phyloP scores from a whole-genome alignment of 2,797 vertebrate genomes.

The Halcyon smyrnensis region DNA sequence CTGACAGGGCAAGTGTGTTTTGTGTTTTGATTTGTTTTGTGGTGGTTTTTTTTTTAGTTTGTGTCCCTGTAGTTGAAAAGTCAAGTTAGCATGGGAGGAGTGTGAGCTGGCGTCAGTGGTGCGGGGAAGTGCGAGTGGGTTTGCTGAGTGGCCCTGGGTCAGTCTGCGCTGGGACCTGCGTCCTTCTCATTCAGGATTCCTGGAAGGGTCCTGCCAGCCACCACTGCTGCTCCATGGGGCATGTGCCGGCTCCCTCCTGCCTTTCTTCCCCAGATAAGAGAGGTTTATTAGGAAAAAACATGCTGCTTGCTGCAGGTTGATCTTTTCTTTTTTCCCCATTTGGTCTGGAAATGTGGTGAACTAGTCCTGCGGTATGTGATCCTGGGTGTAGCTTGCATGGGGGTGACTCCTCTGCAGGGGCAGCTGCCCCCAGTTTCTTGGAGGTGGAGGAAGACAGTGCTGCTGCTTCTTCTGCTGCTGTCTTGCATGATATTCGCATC shows the following conservation, averaged over 20 bases:
- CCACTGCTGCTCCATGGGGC: accelerated
- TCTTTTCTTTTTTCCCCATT: not conserved
- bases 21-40: not conserved
- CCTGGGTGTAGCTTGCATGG: not conserved
- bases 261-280: not conserved
- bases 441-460: not conserved
- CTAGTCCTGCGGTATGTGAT: not conserved
- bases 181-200: not conserved
- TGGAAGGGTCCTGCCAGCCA: not conserved
- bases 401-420: not conserved
- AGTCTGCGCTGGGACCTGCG: accelerated
- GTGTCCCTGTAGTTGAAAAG: not conserved
- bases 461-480: not conserved
- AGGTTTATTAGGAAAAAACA: not conserved
- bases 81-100: not conserved
- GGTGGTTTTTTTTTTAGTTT: not conserved
- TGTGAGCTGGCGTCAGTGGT: not conserved
- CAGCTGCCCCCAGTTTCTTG: not conserved
- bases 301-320: not conserved
- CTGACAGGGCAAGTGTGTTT: accelerated
- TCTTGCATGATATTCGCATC: not conserved
- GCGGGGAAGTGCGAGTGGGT: not conserved
- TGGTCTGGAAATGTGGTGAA: not conserved
- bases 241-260: not conserved
- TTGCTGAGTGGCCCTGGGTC: not conserved